These are phyloP conservation scores for Cheilinus undulatus DNA, from an alignment of 2,113 vertebrate genomes.

Conservation along the genomic window DNA sequence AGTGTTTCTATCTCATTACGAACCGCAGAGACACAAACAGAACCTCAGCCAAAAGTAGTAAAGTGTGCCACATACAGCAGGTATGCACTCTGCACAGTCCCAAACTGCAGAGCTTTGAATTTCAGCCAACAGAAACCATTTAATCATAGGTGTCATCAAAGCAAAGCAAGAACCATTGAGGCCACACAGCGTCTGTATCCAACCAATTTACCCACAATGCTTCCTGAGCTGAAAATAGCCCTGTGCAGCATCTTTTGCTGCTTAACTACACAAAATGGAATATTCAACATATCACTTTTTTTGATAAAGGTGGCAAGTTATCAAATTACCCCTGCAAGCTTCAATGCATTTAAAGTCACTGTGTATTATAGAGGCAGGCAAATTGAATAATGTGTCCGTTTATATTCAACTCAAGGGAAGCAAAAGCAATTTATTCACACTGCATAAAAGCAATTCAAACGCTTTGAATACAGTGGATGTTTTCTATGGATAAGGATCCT, in stretches of 20 bases:
- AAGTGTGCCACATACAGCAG: slow-evolving; percentile 17
- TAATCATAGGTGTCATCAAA: slow-evolving; percentile 77
- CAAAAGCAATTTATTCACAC: slow-evolving; percentile 59
- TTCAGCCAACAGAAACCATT: slow-evolving; percentile 64
- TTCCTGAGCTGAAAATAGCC: slow-evolving; percentile 67
- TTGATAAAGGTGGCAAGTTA: slow-evolving; percentile 68
- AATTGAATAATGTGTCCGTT: slow-evolving; percentile 76
- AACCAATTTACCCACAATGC: slow-evolving; percentile 77
- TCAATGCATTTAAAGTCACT: slow-evolving; percentile 62
- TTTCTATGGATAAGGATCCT: slow-evolving; percentile 33
- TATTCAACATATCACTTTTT: slow-evolving; percentile 67
- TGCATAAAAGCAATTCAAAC: slow-evolving; percentile 45
- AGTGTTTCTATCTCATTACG: background rate
- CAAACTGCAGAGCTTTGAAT: slow-evolving; percentile 70
- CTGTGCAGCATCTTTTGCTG: slow-evolving; percentile 69
- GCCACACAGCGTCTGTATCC: slow-evolving; percentile 66
- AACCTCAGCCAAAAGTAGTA: slow-evolving; percentile 16
- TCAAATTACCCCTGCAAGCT: slow-evolving; percentile 56
- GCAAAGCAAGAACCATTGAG: slow-evolving; percentile 53
- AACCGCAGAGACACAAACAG: background rate
- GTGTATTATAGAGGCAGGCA: slow-evolving; percentile 65
- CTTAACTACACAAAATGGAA: slow-evolving; percentile 75
- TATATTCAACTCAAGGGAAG: slow-evolving; percentile 68
- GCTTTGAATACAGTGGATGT: slow-evolving; percentile 40
- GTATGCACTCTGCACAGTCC: background rate